These are phyloP conservation scores for Alentia gelatinosa DNA, from an alignment of 2,888 invertebrate species.

Conservation along the genomic window DNA sequence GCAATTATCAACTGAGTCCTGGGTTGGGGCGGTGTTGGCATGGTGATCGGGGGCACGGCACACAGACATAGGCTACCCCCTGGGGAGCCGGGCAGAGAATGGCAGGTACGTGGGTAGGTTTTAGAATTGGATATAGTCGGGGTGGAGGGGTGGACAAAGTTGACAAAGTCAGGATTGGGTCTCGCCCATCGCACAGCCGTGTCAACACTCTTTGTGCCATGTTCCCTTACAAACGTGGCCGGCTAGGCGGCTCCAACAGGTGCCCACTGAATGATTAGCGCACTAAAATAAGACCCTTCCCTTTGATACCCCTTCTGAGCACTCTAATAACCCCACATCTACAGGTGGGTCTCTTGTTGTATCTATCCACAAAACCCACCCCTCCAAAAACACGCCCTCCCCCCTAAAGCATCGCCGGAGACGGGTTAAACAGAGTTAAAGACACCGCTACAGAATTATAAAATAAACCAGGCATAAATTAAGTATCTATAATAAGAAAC, in stretches of 20 bases:
- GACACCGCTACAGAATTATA: not conserved
- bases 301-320: not conserved
- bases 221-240: not conserved
- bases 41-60: not conserved
- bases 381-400: too few relatives aligned
- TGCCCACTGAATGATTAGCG: not conserved
- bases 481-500: not conserved
- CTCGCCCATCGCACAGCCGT: not conserved
- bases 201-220: not conserved
- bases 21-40: not conserved
- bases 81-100: not conserved
- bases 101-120: too few relatives aligned
- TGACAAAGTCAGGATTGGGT: constrained; percentile 1
- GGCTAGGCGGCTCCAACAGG: not conserved
- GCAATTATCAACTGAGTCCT: not conserved
- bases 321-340: not conserved
- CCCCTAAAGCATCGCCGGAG: too few relatives aligned
- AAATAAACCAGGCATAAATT: not conserved
- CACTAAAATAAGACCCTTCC: constrained; percentile 10
- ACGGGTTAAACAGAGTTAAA: not conserved
- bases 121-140: not conserved
- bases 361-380: not conserved
- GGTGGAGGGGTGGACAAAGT: not conserved
- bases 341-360: not conserved
- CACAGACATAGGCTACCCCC: not conserved